phyloP scores from a whole-genome alignment of 2,113 vertebrate genomes.

The Pitta sordida region DNA sequence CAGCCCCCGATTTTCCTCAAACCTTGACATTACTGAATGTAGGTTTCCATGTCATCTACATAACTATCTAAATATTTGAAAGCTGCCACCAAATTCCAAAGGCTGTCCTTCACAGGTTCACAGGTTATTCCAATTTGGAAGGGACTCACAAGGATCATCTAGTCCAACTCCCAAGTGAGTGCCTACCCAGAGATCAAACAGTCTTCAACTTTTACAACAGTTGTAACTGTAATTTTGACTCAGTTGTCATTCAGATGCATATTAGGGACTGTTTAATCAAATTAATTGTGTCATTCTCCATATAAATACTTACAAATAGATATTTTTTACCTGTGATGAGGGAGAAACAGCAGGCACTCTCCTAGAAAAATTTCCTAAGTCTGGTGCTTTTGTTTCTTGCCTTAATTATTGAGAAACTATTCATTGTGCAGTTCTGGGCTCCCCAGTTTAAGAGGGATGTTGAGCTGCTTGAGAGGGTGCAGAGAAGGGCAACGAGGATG shows the following conservation, averaged over 20 bases:
- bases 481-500: too few species aligned
- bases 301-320: neutral
- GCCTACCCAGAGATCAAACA: too few species aligned
- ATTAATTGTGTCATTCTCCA: neutral
- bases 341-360: neutral
- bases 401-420: neutral
- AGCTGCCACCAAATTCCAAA: neutral
- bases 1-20: too few species aligned
- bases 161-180: too few species aligned
- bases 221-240: neutral
- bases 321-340: neutral
- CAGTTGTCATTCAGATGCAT: neutral
- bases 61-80: neutral
- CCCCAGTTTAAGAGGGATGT: too few species aligned
- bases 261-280: neutral
- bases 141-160: too few species aligned
- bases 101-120: neutral
- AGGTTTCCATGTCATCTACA: neutral
- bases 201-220: neutral
- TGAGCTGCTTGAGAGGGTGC: too few species aligned
- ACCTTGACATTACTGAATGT: too few species aligned
- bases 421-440: accelerated
- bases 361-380: neutral
- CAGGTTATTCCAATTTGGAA: too few species aligned
- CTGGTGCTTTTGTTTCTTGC: neutral